phyloP scores from a whole-genome alignment of 1,140 invertebrate species.

The Temnothorax nylanderi region DNA sequence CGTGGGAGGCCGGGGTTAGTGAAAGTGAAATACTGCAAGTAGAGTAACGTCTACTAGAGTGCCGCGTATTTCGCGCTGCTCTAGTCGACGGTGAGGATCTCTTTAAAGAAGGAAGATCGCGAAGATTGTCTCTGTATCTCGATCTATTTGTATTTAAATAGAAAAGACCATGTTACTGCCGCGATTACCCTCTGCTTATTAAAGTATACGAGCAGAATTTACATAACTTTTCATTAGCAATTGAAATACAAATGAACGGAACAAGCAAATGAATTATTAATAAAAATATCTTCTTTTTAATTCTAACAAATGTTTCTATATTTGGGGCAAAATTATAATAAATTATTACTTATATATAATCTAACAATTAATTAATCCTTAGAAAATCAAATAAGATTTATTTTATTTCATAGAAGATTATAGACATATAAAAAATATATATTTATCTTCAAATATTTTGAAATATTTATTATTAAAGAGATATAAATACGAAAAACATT shows the following conservation, averaged over 20 bases:
- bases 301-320: not conserved
- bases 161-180: not conserved
- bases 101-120: not conserved
- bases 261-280: not conserved
- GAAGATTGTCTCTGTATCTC: slow-evolving; percentile 15
- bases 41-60: slow-evolving; percentile 55
- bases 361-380: not conserved
- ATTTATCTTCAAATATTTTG: not conserved
- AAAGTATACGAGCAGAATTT: not conserved
- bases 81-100: slow-evolving; percentile 27
- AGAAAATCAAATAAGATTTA: not conserved
- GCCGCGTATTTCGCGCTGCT: slow-evolving; percentile 48
- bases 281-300: not conserved
- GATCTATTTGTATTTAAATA: slow-evolving; percentile 7
- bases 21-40: slow-evolving; percentile 82
- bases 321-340: not conserved
- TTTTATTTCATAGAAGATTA: not conserved
- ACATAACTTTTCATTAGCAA: not conserved
- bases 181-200: not conserved
- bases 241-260: not conserved
- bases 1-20: slow-evolving; percentile 82
- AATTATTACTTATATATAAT: not conserved
- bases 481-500: not conserved
- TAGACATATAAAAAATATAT: not conserved
- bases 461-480: not conserved